These are phyloP conservation scores for Smittia aterrima DNA, from an alignment of 2,888 invertebrate genomes.

Conservation along the genomic window DNA sequence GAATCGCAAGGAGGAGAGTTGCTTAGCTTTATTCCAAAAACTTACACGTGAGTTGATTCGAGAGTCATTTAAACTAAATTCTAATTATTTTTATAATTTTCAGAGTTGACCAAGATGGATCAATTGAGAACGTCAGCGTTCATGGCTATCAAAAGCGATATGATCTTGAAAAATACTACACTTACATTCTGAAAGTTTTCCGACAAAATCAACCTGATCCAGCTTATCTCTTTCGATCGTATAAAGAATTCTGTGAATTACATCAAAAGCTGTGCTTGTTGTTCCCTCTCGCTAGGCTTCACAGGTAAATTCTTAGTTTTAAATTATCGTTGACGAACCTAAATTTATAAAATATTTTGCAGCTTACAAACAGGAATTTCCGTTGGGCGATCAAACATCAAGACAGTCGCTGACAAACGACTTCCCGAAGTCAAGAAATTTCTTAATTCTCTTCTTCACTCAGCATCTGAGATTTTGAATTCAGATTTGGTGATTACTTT, in stretches of 20 bases:
- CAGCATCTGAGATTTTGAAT: slow-evolving; percentile 92
- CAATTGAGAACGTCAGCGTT: slow-evolving; percentile 79
- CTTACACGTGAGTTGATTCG: slow-evolving; percentile 77
- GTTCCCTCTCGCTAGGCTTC: slow-evolving; percentile 87
- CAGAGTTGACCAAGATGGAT: slow-evolving; percentile 86
- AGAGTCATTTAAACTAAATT: slow-evolving; percentile 28
- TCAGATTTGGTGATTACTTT: slow-evolving; percentile 97
- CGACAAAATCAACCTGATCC: slow-evolving; percentile 83
- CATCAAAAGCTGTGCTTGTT: slow-evolving; percentile 90
- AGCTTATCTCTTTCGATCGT: slow-evolving; percentile 86
- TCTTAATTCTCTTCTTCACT: slow-evolving; percentile 77
- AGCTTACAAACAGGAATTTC: slow-evolving; percentile 73
- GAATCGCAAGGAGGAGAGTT: slow-evolving; percentile 77
- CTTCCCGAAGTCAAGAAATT: slow-evolving; percentile 85
- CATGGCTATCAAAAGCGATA: slow-evolving; percentile 91
- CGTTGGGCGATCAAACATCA: slow-evolving; percentile 89
- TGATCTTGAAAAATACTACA: slow-evolving; percentile 96
- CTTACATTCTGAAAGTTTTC: slow-evolving; percentile 81
- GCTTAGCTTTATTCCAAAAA: slow-evolving; percentile 89
- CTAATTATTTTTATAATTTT: slow-evolving; percentile 28
- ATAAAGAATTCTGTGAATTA: slow-evolving; percentile 95
- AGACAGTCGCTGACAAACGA: slow-evolving; percentile 92
- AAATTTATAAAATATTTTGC: slow-evolving; percentile 20
- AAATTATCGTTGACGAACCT: slow-evolving; percentile 40
- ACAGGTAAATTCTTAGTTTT: slow-evolving; percentile 64